Evolutionary conservation across 2,113 vertebrate genomes (phyloP).

Genomic region (Aix galericulata): DNA sequence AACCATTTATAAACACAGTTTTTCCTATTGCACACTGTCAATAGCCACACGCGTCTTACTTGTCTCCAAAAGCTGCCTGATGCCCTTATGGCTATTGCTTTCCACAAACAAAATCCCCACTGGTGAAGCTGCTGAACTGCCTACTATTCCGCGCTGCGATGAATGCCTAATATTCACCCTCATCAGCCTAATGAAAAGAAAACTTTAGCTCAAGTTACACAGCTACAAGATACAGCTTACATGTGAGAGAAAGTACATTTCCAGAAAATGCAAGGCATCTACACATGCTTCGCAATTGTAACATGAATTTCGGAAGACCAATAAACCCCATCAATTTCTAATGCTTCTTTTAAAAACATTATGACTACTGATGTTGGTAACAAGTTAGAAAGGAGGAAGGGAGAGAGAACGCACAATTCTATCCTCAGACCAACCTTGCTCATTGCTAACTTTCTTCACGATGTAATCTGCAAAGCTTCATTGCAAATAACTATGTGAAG

Average conservation of each 20-base stretch:
- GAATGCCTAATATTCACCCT: not conserved
- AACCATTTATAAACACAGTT: not conserved
- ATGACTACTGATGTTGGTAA: not conserved
- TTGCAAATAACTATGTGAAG: not conserved
- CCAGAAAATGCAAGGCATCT: not conserved
- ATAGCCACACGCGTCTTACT: not conserved
- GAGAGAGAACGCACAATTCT: not conserved
- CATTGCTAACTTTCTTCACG: not conserved
- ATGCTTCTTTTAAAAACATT: not conserved
- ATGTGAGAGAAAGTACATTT: not conserved
- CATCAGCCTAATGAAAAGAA: not conserved
- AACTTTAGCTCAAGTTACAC: not conserved
- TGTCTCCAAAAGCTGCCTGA: not conserved
- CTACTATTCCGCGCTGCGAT: not conserved
- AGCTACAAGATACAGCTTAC: not conserved
- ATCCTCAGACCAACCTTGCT: not conserved
- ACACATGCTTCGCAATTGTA: not conserved
- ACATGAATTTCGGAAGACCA: not conserved
- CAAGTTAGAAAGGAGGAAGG: not conserved
- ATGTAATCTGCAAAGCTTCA: not conserved
- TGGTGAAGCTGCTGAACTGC: not conserved
- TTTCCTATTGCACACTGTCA: not conserved
- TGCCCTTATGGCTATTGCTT: not conserved
- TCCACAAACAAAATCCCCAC: not conserved
- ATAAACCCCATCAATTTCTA: not conserved